phyloP scores from a whole-genome alignment of 2,113 vertebrate species.

The Nothobranchius furzeri region DNA sequence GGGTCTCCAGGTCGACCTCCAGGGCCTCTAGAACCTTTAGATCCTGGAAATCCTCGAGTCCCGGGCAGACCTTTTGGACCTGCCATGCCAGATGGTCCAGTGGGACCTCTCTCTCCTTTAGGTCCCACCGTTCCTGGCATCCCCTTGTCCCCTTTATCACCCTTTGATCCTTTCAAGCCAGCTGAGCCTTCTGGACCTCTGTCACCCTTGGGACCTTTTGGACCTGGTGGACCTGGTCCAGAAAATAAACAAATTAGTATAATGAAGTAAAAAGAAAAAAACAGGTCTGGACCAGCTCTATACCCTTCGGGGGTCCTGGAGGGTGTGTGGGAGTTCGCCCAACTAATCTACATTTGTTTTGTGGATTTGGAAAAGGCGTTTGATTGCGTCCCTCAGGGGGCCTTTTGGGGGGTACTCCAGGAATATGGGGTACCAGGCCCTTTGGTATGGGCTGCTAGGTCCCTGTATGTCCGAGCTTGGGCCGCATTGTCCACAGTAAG shows the following conservation, averaged over 20 bases:
- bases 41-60: conserved; percentile 84
- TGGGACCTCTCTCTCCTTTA: conserved; percentile 87
- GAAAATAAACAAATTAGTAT: conserved; percentile 20
- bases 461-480: too few relatives aligned
- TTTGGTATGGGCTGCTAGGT: too few relatives aligned
- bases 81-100: conserved; percentile 81
- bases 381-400: too few relatives aligned
- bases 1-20: conserved; percentile 87
- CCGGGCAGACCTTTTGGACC: conserved; percentile 89
- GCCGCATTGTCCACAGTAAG: too few relatives aligned
- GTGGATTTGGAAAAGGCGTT: too few relatives aligned
- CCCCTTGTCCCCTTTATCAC: conserved; percentile 93
- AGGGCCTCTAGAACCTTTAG: conserved; percentile 91
- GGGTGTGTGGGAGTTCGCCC: too few relatives aligned
- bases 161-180: conserved; percentile 87
- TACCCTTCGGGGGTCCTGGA: too few relatives aligned
- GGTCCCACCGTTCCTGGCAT: conserved; percentile 82
- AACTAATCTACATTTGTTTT: too few relatives aligned
- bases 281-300: too few relatives aligned
- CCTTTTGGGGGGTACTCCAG: too few relatives aligned
- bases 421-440: too few relatives aligned
- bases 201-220: conserved; percentile 91
- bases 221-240: conserved; percentile 94
- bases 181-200: conserved; percentile 88
- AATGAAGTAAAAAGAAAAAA: too few relatives aligned